A percentile compares a stretch with the other conserved stretches of the same genome.
phyloP scores from a whole-genome alignment of 1,140 invertebrate species.

The Drosophila orosa region DNA sequence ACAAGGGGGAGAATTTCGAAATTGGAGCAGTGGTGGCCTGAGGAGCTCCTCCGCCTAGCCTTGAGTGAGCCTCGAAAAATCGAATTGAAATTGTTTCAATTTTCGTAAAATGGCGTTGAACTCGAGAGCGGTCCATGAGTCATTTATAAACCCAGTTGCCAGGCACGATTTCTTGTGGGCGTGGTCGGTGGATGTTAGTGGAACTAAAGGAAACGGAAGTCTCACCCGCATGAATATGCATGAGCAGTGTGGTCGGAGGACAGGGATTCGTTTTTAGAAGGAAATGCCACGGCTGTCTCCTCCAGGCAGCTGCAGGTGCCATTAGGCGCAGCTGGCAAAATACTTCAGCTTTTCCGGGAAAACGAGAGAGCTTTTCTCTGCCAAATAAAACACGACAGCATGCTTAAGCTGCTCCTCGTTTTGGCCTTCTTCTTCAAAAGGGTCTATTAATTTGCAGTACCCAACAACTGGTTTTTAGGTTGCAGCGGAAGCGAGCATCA shows the following conservation, averaged over 20 bases:
- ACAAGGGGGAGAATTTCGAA: background rate
- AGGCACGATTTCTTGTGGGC: slow-evolving; percentile 13
- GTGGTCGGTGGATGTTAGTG: slow-evolving; percentile 14
- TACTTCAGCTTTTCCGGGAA: slow-evolving; percentile 22
- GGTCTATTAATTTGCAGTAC: slow-evolving; percentile 69
- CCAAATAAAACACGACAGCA: slow-evolving; percentile 60
- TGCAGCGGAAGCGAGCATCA: slow-evolving; percentile 50
- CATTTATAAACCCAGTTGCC: slow-evolving; percentile 55
- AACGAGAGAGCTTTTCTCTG: slow-evolving; percentile 22
- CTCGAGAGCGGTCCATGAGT: slow-evolving; percentile 51
- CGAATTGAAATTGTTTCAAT: slow-evolving; percentile 80
- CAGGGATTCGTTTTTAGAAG: slow-evolving; percentile 53
- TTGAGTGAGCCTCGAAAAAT: slow-evolving; percentile 42
- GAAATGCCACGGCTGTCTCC: slow-evolving; percentile 40
- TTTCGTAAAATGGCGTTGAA: slow-evolving; percentile 67
- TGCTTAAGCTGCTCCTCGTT: slow-evolving; percentile 31
- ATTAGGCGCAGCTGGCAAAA: slow-evolving; percentile 54
- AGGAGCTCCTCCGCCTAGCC: background rate
- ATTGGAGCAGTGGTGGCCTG: background rate
- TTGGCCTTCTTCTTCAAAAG: slow-evolving; percentile 11
- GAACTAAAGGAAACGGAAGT: slow-evolving; percentile 57
- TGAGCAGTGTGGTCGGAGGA: slow-evolving; percentile 45
- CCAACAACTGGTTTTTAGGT: slow-evolving; percentile 43
- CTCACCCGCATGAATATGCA: slow-evolving; percentile 65
- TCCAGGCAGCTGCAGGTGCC: slow-evolving; percentile 40